Conservation (phyloP, 2,797 vertebrate genomes). For the Peromyscus aztecus region DNA sequence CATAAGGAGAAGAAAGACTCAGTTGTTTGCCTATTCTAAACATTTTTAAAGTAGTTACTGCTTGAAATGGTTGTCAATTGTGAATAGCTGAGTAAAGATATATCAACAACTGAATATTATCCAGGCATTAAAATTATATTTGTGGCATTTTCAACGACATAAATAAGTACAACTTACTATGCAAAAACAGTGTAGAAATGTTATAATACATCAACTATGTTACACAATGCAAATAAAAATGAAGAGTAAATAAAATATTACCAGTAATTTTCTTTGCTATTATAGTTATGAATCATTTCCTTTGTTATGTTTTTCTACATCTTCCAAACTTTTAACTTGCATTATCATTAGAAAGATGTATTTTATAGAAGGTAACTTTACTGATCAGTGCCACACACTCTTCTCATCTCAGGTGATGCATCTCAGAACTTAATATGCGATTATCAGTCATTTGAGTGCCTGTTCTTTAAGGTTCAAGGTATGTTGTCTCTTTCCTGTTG, state of each 20-base stretch:
- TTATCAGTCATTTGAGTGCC: background rate
- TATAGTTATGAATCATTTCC: background rate
- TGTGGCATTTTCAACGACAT: slow-evolving; percentile 33
- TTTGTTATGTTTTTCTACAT: background rate
- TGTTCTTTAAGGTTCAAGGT: background rate
- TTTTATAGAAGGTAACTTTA: slow-evolving; percentile 42
- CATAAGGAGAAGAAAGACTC: background rate
- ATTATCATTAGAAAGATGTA: slow-evolving; percentile 1
- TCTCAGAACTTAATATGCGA: background rate
- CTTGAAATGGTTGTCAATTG: slow-evolving; percentile 32
- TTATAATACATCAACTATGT: background rate
- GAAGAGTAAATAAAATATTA: background rate
- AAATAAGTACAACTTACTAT: slow-evolving; percentile 30
- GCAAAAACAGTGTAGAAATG: slow-evolving; percentile 13
- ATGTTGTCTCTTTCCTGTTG: slow-evolving; percentile 3
- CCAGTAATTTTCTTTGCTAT: slow-evolving; percentile 32
- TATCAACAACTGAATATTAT: background rate
- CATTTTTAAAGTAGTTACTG: slow-evolving; percentile 1
- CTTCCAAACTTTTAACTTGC: slow-evolving; percentile 35
- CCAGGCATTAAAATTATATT: slow-evolving; percentile 24
- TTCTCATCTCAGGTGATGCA: background rate
- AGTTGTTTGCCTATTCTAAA: background rate
- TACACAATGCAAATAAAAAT: slow-evolving; percentile 39
- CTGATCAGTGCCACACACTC: background rate
- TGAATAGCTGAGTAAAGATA: slow-evolving; percentile 21